Conservation (phyloP, 1,140 invertebrate genomes). For the Zophobas atratus region DNA sequence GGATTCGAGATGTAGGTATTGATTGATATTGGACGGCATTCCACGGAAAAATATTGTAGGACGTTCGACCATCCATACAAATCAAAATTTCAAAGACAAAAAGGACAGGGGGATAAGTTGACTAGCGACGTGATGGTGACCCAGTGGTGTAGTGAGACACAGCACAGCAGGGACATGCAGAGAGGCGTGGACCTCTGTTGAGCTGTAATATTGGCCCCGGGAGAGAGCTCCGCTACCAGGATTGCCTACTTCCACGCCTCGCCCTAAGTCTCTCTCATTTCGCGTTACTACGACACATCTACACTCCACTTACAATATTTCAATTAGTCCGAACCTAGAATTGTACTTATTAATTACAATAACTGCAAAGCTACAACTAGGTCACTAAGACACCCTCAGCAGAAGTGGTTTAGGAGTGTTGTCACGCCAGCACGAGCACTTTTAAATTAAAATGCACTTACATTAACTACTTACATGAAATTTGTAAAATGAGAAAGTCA, state of each 20-base stretch:
- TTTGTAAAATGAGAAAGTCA: no score
- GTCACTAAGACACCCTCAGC: not conserved
- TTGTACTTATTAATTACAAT: constrained; percentile 12
- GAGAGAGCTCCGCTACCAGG: constrained; percentile 48
- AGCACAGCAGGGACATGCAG: constrained; percentile 45
- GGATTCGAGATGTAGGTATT: constrained; percentile 20
- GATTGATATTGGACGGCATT: constrained; percentile 26
- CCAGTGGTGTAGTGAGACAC: constrained; percentile 45
- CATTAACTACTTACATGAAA: no score
- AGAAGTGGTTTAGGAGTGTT: not conserved
- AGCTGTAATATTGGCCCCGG: constrained; percentile 49
- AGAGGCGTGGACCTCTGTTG: constrained; percentile 49
- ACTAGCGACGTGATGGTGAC: constrained; percentile 39
- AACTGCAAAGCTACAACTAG: not conserved
- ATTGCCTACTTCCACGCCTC: constrained; percentile 47
- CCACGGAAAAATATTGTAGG: constrained; percentile 9
- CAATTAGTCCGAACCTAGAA: constrained; percentile 37
- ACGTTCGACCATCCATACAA: constrained; percentile 26
- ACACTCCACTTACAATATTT: constrained; percentile 39
- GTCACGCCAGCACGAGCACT: not conserved
- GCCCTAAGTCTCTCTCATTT: constrained; percentile 48
- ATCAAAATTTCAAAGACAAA: constrained; percentile 42
- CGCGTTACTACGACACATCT: constrained; percentile 42
- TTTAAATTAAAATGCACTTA: not conserved
- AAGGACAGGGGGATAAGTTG: constrained; percentile 35